Evolutionary conservation across 2,113 vertebrate species (phyloP).

Genomic region (Gymnorhina tibicen): DNA sequence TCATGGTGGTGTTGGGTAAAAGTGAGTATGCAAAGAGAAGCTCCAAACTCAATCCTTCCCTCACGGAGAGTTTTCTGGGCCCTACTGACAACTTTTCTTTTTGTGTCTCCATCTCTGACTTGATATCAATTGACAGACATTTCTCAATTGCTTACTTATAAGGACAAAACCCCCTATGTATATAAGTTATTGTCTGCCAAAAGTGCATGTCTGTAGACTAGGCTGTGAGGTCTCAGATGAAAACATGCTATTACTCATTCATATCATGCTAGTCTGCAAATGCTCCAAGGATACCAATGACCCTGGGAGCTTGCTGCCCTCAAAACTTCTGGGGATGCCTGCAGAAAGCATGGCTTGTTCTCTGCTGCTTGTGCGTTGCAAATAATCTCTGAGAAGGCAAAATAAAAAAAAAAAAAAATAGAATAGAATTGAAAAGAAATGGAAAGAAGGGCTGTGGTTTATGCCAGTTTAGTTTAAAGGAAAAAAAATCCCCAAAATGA

Average conservation of each 20-base stretch:
- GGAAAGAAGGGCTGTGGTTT: slow-evolving; percentile 6
- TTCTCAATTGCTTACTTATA: background rate
- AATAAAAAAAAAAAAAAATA: background rate
- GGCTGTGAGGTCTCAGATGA: background rate
- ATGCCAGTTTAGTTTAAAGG: slow-evolving; percentile 4
- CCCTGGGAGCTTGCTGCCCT: background rate
- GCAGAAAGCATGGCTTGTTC: background rate
- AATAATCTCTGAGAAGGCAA: background rate
- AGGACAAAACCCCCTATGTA: background rate
- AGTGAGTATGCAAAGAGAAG: background rate
- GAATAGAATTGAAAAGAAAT: background rate
- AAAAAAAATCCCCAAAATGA: background rate
- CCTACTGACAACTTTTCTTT: background rate
- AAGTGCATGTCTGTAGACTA: background rate
- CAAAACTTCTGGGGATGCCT: background rate
- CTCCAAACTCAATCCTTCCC: background rate
- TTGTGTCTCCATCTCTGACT: background rate
- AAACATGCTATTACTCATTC: background rate
- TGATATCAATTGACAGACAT: background rate
- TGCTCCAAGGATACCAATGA: background rate
- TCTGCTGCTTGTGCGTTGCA: background rate
- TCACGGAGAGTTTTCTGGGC: background rate
- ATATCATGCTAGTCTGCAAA: background rate
- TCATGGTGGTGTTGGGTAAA: background rate
- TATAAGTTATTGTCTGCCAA: background rate